phyloP scores from a whole-genome alignment of 23 tunicate genomes.

The Ascidia mentula region DNA sequence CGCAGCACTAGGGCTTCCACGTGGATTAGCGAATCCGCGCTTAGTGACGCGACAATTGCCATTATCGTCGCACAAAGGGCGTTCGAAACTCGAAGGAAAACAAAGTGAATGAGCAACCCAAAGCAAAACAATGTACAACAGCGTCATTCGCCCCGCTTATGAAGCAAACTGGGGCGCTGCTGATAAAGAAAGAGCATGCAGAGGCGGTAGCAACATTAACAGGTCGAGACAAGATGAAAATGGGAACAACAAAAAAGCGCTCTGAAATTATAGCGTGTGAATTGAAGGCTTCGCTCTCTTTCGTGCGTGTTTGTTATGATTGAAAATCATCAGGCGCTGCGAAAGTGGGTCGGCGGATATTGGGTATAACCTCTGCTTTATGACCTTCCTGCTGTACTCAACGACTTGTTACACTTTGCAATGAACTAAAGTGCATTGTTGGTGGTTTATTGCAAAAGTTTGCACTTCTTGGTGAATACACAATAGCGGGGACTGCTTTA shows the following conservation, averaged over 20 bases:
- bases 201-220: background rate
- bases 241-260: background rate
- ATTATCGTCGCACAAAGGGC: background rate
- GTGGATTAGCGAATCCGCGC: slow-evolving; percentile 4
- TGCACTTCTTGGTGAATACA: no score
- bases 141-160: no score
- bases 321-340: background rate
- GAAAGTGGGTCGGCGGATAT: background rate
- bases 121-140: background rate
- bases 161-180: no score
- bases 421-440: no score
- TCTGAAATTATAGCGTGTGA: background rate
- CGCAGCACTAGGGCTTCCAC: no score
- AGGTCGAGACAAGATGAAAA: background rate
- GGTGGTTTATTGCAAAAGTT: no score
- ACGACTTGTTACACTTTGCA: no score
- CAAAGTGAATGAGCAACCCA: background rate
- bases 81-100: background rate
- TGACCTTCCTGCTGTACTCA: no score
- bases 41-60: background rate
- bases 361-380: no score
- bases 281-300: background rate
- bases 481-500: no score
- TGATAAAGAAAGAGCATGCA: no score
- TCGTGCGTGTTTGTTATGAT: background rate